Conservation (phyloP, 2,888 invertebrate genomes). For the Cheiracanthium punctorium region DNA sequence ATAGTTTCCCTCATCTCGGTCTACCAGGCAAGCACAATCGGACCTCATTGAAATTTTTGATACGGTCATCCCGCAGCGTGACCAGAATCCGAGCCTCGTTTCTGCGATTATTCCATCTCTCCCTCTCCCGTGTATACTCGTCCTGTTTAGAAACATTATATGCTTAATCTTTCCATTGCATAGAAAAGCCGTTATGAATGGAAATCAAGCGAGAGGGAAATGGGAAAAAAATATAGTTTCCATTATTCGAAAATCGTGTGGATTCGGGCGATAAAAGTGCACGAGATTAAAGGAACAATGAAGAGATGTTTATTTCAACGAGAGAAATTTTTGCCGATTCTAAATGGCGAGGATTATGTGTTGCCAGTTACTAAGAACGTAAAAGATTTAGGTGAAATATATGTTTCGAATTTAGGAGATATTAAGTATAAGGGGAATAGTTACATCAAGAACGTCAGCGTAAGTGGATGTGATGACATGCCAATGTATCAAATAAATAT, state of each 20-base stretch:
- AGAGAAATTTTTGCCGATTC: not conserved
- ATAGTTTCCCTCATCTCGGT: slow-evolving; percentile 24
- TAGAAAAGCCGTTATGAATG: slow-evolving; percentile 57
- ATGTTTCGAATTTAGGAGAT: not conserved
- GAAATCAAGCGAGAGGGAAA: slow-evolving; percentile 25
- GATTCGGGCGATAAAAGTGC: slow-evolving; percentile 47
- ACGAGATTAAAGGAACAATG: slow-evolving; percentile 34
- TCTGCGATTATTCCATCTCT: slow-evolving; percentile 25
- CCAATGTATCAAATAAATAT: too few species aligned
- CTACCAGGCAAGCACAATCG: slow-evolving; percentile 52
- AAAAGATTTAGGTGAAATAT: not conserved
- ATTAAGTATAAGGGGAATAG: too few species aligned
- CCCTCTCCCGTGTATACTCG: not conserved
- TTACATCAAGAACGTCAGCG: too few species aligned
- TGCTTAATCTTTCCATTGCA: slow-evolving; percentile 52
- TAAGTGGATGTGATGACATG: too few species aligned
- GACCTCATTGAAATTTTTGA: slow-evolving; percentile 41
- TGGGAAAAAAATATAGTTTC: slow-evolving; percentile 20
- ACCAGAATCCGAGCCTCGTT: slow-evolving; percentile 36
- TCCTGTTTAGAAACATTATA: slow-evolving; percentile 2
- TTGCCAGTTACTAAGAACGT: not conserved
- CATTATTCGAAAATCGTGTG: slow-evolving; percentile 12
- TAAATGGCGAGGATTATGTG: slow-evolving; percentile 5
- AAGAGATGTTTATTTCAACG: slow-evolving; percentile 42
- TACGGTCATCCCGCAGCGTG: slow-evolving; percentile 45